Base-by-base conservation (phyloP, 2,797 vertebrate genomes). In the Petrocephalus sullivani region DNA sequence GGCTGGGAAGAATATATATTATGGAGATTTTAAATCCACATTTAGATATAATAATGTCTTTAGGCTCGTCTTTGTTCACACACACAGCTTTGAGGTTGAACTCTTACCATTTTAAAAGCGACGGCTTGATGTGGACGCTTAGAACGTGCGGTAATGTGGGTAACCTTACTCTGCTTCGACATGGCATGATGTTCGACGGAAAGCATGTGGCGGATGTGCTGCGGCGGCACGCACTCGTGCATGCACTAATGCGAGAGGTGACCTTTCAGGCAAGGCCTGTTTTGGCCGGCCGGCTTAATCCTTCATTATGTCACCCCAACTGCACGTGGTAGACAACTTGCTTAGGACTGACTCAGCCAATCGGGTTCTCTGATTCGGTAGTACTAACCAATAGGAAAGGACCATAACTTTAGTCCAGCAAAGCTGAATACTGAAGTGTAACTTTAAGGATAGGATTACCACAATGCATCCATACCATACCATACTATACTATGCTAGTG, bases 231-330 rank as follows among this genome's bases (percentile, higher is more conserved):
- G 71, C 71, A 53, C 60, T 78, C 28, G 51, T 33, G 8, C 61
- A 75, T 19, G 19, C 9, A 64, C 51, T 54, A 19, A 71, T 82
- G 78, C 82, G 82, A 85, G 88, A 58, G 37, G 37, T 92, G 91
- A 93, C 91, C 91, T 92, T 92, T 88, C 84, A 0, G 21, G 12
- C 14, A 41, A 41, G 14, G 75, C 41, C 61, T 58, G 85, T 83
- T 64, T 90, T 53, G n/a, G 57, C 14, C 53, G 67, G 88, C 82
- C 61, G 88, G 28, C 33, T 89, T 90, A 85, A 57, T 58, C 53
- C 16, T 8, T 8, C 53, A 58, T 85, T 14, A 56, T 54, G 84
- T 57, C 54, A 85, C 54, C 84, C 2, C 12, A 10, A 5, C 10
- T 33, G 21, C 84, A 85, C 84, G 16, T 85, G 28, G 54, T 33